A percentile compares a stretch with the other conserved stretches of the same genome.
These are phyloP conservation scores for Netelia melanura DNA, from an alignment of 2,888 invertebrate genomes.

Conservation along the genomic window DNA sequence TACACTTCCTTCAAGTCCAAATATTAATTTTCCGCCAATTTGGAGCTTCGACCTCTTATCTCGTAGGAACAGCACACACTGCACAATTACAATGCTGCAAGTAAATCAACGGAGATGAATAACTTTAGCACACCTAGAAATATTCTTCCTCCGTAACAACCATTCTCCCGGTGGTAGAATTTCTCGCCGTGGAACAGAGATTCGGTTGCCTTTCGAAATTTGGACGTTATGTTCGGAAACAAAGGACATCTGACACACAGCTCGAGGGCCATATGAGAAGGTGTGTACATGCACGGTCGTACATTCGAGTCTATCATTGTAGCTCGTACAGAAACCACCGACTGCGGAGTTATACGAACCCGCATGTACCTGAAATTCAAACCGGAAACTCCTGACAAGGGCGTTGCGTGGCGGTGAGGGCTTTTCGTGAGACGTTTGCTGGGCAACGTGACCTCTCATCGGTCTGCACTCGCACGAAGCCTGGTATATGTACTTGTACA, in stretches of 20 bases:
- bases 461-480: background rate
- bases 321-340: background rate
- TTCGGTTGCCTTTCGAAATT: conserved; percentile 54
- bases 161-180: conserved; percentile 24
- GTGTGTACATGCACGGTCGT: background rate
- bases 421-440: conserved; percentile 33
- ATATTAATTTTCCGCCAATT: too few relatives aligned
- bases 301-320: conserved; percentile 28
- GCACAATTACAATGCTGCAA: background rate
- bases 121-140: background rate
- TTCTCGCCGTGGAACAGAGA: conserved; percentile 42
- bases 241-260: conserved; percentile 43
- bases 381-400: conserved; percentile 52
- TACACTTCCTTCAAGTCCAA: too few relatives aligned
- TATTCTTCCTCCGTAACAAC: conserved; percentile 11
- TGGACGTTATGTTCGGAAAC: conserved; percentile 45
- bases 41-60: background rate
- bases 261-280: conserved; percentile 2
- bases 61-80: background rate
- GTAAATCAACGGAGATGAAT: background rate
- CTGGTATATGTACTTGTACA: too few relatives aligned
- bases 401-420: conserved; percentile 25
- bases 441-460: background rate
- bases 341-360: conserved; percentile 35
- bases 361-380: conserved; percentile 50